Base-by-base conservation (phyloP, 2,113 vertebrate species). In the Bucco capensis region DNA sequence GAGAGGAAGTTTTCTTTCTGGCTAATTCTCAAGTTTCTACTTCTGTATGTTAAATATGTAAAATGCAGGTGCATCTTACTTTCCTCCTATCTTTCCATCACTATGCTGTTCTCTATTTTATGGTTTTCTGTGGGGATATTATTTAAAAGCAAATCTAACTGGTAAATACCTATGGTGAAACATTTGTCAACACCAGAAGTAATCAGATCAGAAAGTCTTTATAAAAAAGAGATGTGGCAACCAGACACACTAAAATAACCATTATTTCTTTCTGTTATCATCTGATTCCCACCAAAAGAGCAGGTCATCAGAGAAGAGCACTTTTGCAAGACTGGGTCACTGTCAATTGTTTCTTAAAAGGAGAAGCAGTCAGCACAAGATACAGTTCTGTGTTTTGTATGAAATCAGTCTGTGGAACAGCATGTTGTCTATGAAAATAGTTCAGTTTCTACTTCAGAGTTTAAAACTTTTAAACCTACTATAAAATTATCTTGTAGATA, bases 101-200 rank as follows among this genome's bases (percentile, higher is more conserved):
- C 56, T 88, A 49, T 16, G 60, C 9, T 16, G 1, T 75, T 80
- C 93, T 84, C 22, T 15, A 27, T 65, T 88, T 86, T 5, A 31
- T 47, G 9, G 10, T 80, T 47, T 94, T 35, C 27, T 49, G 2
- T 44, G 11, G 47, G 24, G 35, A 13, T 86, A 47, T 60, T 78
- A 83, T 60, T 90, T 86, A 75, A 92, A 90, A 80, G 69, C 73
- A 94, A 64, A 70, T 70, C 28, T 86, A 28, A 62, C 50, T 65
- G 47, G 19, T 42, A 70, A 83, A 72, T 64, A 30, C 16, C 5
- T 57, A 6, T 30, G 18, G 28, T 19, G 30, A 89, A 88, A 56
- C 16, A 71, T 69, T 56, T 72, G 46, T 83, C 42, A 74, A 19
- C 78, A 74, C 13, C 49, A 76, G 69, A 75, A 71, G 49, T 64